These are phyloP conservation scores for Turritopsis rubra DNA, from an alignment of 30 jellyfish, hydroid and myxozoan species.

Conservation along the genomic window DNA sequence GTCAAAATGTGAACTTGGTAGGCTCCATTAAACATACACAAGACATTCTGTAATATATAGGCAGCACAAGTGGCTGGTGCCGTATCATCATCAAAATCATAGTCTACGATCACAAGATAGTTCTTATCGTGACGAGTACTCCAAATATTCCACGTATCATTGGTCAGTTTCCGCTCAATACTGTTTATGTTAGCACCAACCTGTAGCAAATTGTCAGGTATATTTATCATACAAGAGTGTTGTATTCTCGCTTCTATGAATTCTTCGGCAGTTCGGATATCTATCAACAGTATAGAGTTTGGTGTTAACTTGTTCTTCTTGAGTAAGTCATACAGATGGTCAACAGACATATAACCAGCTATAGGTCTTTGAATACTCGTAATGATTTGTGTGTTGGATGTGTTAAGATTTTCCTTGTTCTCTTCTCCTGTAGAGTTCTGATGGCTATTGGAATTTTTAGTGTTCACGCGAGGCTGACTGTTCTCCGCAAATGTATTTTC, in stretches of 20 bases:
- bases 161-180: constrained; percentile 60
- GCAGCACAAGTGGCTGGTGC: constrained; percentile 45
- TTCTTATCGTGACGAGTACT: constrained; percentile 44
- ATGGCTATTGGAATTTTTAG: background rate
- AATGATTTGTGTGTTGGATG: background rate
- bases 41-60: constrained; percentile 50
- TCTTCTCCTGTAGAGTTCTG: background rate
- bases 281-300: constrained; percentile 58
- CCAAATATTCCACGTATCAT: constrained; percentile 77
- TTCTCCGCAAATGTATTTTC: background rate
- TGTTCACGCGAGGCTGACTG: background rate
- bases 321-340: constrained; percentile 53
- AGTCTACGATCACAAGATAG: constrained; percentile 51
- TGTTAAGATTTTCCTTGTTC: background rate
- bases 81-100: constrained; percentile 45
- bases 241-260: constrained; percentile 51
- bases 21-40: constrained; percentile 30
- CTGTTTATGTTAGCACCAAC: constrained; percentile 85
- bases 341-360: constrained; percentile 20
- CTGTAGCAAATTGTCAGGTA: constrained; percentile 52
- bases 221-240: constrained; percentile 47
- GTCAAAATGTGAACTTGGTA: constrained; percentile 40
- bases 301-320: constrained; percentile 27
- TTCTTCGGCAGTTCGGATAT: constrained; percentile 65
- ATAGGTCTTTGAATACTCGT: background rate